Evolutionary conservation across 1,140 invertebrate species (phyloP).

Genomic region (Leptinotarsa texana): DNA sequence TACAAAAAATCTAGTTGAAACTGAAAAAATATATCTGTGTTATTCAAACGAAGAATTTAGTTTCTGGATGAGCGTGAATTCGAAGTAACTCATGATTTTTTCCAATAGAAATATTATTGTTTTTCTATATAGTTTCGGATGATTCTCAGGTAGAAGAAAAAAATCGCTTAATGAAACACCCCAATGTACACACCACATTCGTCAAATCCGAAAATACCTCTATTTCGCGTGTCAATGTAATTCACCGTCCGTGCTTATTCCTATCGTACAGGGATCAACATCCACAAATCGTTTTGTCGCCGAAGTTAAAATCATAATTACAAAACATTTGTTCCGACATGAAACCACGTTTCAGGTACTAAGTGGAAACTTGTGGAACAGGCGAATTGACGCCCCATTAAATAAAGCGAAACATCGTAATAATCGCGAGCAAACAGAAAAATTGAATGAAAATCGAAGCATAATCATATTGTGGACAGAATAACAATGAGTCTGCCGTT

Average conservation of each 20-base stretch:
- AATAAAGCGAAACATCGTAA: constrained; percentile 16
- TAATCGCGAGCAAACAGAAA: not conserved
- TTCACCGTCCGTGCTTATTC: constrained; percentile 9
- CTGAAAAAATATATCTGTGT: too few species aligned
- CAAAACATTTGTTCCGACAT: constrained; percentile 20
- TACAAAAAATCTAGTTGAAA: too few species aligned
- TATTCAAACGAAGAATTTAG: too few species aligned
- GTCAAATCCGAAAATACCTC: constrained; percentile 5
- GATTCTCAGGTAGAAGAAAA: too few species aligned
- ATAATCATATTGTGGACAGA: not conserved
- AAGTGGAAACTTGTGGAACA: constrained; percentile 6
- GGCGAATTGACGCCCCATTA: constrained; percentile 3
- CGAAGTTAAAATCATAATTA: constrained; percentile 27
- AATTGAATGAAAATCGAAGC: not conserved
- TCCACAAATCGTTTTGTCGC: constrained; percentile 29
- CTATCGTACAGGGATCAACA: constrained; percentile 21
- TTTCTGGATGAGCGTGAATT: too few species aligned
- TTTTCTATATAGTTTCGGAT: too few species aligned
- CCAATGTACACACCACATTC: not conserved
- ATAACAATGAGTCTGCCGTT: constrained; percentile 13
- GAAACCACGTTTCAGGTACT: constrained; percentile 24
- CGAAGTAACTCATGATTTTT: too few species aligned
- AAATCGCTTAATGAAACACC: too few species aligned
- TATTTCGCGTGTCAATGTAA: constrained; percentile 16
- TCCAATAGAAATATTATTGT: too few species aligned